Conservation (phyloP, 2,888 invertebrate species). For the Thera britannica region DNA sequence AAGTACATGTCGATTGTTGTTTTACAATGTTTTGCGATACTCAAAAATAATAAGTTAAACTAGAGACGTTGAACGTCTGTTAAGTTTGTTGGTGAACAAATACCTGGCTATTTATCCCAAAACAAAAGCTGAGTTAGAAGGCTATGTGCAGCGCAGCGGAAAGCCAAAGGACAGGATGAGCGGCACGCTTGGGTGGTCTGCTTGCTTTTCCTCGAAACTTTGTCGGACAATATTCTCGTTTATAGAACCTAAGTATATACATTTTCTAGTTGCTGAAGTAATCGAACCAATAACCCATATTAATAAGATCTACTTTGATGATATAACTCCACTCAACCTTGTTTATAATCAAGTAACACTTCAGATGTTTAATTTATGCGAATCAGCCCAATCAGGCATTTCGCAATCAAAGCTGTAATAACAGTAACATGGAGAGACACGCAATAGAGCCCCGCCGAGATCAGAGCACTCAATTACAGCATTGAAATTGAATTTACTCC, state of each 20-base stretch:
- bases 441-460: slow-evolving; percentile 26
- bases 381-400: slow-evolving; percentile 30
- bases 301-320: background rate
- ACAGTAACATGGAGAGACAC: slow-evolving; percentile 27
- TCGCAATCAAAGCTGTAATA: slow-evolving; percentile 24
- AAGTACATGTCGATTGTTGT: too few species aligned
- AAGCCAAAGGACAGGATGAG: slow-evolving; percentile 22
- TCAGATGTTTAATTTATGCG: slow-evolving; percentile 16
- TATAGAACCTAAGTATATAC: background rate
- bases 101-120: background rate
- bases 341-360: background rate
- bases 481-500: slow-evolving; percentile 36
- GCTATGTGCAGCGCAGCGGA: slow-evolving; percentile 24
- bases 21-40: too few species aligned
- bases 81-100: background rate
- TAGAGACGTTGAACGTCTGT: background rate
- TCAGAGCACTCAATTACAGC: slow-evolving; percentile 38
- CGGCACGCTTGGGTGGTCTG: slow-evolving; percentile 15
- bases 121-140: slow-evolving; percentile 10
- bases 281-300: slow-evolving; percentile 7
- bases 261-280: background rate
- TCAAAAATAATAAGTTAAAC: slow-evolving; percentile 1
- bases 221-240: background rate
- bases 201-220: slow-evolving; percentile 18
- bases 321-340: background rate